Conservation (phyloP, 1,140 invertebrate species). For the Drosophila rufa region DNA sequence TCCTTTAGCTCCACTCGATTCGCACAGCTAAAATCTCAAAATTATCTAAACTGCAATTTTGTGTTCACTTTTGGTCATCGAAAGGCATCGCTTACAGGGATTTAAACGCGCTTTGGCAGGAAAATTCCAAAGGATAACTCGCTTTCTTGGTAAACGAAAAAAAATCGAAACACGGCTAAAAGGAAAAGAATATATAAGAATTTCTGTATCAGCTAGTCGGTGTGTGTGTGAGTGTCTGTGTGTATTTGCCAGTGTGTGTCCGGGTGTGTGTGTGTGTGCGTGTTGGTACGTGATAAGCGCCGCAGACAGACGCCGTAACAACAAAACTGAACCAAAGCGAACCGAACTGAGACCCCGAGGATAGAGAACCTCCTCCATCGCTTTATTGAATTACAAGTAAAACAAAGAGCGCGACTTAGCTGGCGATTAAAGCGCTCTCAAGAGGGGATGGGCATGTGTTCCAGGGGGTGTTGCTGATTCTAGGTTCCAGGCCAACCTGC, state of each 20-base stretch:
- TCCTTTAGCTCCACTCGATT: constrained; percentile 58
- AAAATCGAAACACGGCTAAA: constrained; percentile 76
- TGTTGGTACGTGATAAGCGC: constrained; percentile 72
- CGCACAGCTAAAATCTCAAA: constrained; percentile 43
- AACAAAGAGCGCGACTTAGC: constrained; percentile 69
- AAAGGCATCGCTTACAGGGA: constrained; percentile 15
- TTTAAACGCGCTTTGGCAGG: not conserved
- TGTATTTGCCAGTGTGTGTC: constrained; percentile 21
- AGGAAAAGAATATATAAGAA: constrained; percentile 53
- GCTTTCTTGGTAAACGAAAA: constrained; percentile 25
- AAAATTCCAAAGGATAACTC: constrained; percentile 24
- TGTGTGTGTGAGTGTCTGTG: constrained; percentile 36
- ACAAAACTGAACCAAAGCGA: constrained; percentile 55
- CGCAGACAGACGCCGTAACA: constrained; percentile 72
- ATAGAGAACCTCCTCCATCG: constrained; percentile 30
- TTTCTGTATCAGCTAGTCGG: constrained; percentile 79
- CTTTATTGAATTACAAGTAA: constrained; percentile 78
- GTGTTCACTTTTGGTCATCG: constrained; percentile 37
- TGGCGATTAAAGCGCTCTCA: constrained; percentile 61
- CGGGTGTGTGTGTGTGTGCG: constrained; percentile 21
- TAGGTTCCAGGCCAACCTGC: constrained; percentile 31
- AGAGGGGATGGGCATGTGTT: not conserved
- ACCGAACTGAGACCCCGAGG: constrained; percentile 19
- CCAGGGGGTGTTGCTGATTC: not conserved
- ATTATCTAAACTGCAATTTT: constrained; percentile 44